These are phyloP conservation scores for Pelobates fuscus DNA, from an alignment of 2,113 vertebrate genomes.

Conservation along the genomic window DNA sequence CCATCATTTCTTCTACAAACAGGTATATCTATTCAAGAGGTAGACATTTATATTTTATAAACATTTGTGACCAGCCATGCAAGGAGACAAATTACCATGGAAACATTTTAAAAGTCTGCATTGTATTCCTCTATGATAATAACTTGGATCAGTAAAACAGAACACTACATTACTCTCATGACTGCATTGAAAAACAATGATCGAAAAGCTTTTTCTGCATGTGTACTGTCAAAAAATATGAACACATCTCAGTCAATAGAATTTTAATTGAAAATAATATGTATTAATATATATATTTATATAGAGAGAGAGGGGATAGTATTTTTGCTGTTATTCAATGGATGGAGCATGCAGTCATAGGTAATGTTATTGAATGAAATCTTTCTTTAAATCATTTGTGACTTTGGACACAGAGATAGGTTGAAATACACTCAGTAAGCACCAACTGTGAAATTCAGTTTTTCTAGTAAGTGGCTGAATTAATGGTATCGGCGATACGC, in stretches of 20 bases:
- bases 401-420: constrained; percentile 46
- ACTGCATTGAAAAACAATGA: background rate
- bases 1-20: too few species aligned
- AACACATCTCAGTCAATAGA: constrained; percentile 29
- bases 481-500: constrained; percentile 44
- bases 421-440: constrained; percentile 45
- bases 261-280: constrained; percentile 47
- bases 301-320: constrained; percentile 24
- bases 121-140: too few species aligned
- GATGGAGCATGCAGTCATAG: constrained; percentile 28
- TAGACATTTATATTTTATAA: too few species aligned
- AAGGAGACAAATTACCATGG: too few species aligned
- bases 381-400: constrained; percentile 46
- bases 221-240: constrained; percentile 32
- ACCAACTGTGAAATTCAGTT: constrained; percentile 50
- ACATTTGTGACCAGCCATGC: too few species aligned
- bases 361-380: constrained; percentile 45
- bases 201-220: constrained; percentile 2
- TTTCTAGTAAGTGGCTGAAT: constrained; percentile 51
- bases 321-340: constrained; percentile 1
- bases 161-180: background rate
- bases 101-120: too few species aligned
- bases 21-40: too few species aligned
- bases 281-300: too few species aligned
- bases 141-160: background rate